phyloP scores from a whole-genome alignment of 2,797 vertebrate genomes.

The Acanthurus leucopareius region DNA sequence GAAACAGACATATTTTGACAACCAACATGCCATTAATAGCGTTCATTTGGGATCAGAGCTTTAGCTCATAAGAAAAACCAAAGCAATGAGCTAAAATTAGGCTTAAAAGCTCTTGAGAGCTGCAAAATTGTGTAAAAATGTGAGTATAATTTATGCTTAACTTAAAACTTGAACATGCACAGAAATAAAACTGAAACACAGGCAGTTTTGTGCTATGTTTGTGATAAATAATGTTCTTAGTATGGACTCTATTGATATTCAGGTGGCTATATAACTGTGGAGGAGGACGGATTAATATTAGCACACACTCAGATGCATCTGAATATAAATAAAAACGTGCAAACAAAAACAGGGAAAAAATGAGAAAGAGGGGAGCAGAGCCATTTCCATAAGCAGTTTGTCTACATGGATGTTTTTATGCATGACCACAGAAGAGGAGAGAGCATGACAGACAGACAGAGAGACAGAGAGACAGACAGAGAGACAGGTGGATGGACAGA shows the following conservation, averaged over 20 bases:
- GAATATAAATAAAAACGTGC: constrained; percentile 17
- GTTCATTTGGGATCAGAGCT: not conserved
- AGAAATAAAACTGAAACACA: not conserved
- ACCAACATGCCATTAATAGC: not conserved
- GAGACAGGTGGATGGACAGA: not conserved
- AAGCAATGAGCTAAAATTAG: not conserved
- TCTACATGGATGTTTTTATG: constrained; percentile 57
- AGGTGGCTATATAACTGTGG: not conserved
- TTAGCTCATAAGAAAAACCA: not conserved
- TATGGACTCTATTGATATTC: not conserved
- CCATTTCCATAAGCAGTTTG: constrained; percentile 56
- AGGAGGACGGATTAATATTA: not conserved
- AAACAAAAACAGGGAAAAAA: not conserved
- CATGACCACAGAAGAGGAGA: constrained; percentile 46
- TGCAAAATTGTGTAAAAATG: not conserved
- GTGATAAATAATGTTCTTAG: not conserved
- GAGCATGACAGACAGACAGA: constrained; percentile 30
- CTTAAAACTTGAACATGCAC: not conserved
- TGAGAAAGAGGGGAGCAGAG: constrained; percentile 17
- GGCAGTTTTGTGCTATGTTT: not conserved
- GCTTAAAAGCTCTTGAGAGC: not conserved
- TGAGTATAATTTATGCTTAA: not conserved
- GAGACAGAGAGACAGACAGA: constrained; percentile 21
- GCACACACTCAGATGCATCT: constrained; percentile 5
- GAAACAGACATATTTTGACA: too few relatives aligned